These are phyloP conservation scores for Eustalomyia histrio DNA, from an alignment of 2,888 invertebrate genomes.

Conservation along the genomic window DNA sequence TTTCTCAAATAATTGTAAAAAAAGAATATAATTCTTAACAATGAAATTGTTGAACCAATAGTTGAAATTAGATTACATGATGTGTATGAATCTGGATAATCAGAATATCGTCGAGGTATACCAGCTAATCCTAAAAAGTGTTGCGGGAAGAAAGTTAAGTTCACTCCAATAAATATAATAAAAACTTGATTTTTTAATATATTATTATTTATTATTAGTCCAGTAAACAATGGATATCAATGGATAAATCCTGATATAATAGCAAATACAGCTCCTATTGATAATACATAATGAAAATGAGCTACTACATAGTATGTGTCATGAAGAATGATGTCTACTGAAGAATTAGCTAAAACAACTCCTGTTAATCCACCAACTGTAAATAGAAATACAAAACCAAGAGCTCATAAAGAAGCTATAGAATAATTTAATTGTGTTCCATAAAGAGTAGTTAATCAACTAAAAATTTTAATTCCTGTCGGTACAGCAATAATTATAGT, in stretches of 20 bases:
- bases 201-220: conserved; percentile 82
- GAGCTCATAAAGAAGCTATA: conserved; percentile 83
- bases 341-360: conserved; percentile 85
- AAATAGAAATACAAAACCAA: conserved; percentile 90
- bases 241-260: conserved; percentile 87
- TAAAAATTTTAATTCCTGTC: conserved; percentile 91
- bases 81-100: conserved; percentile 85
- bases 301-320: conserved; percentile 93
- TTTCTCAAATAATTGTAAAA: conserved; percentile 84
- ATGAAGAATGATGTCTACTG: conserved; percentile 88
- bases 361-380: conserved; percentile 87
- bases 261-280: conserved; percentile 89
- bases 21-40: conserved; percentile 82
- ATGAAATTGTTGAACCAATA: conserved; percentile 84
- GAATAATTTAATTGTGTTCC: conserved; percentile 83
- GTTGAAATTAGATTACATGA: conserved; percentile 86
- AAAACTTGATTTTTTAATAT: conserved; percentile 86
- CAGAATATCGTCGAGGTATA: conserved; percentile 88
- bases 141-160: conserved; percentile 90
- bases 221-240: conserved; percentile 86
- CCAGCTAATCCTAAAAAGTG: conserved; percentile 86
- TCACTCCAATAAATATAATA: conserved; percentile 87
- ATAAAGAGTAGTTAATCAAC: conserved; percentile 86
- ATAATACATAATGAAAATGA: conserved; percentile 90
- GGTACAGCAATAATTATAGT: conserved; percentile 93